These are phyloP conservation scores for Corynorhinus townsendii DNA, from an alignment of 2,113 vertebrate species.

Conservation along the genomic window DNA sequence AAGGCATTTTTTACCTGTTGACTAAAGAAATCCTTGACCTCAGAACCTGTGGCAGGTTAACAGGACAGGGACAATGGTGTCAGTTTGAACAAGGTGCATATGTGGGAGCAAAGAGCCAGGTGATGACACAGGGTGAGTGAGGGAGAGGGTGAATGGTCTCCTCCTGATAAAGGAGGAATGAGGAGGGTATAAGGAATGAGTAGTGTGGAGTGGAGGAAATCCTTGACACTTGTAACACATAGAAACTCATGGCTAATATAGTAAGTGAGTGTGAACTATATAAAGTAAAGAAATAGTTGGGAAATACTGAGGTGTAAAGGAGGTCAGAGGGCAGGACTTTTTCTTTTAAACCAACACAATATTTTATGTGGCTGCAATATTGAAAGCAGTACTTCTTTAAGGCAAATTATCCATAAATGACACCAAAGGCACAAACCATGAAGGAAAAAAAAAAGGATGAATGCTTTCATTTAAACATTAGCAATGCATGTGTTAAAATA, in stretches of 20 bases:
- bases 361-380: neutral
- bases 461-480: neutral
- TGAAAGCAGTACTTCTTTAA: neutral
- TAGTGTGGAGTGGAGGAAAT: neutral
- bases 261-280: rapidly evolving
- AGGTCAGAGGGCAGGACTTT: neutral
- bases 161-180: neutral
- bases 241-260: rapidly evolving
- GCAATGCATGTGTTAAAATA: neutral
- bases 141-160: neutral
- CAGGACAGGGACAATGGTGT: neutral
- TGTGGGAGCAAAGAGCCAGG: neutral
- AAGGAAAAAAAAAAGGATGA: neutral
- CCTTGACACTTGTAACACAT: neutral
- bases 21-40: neutral
- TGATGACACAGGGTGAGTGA: neutral
- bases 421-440: neutral
- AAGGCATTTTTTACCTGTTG: neutral
- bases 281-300: rapidly evolving
- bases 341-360: neutral
- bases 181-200: rapidly evolving
- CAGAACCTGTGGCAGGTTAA: neutral
- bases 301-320: no score
- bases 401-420: neutral
- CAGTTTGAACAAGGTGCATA: neutral